A percentile compares a stretch with the other conserved stretches of the same genome.
Evolutionary conservation across 2,888 invertebrate species (phyloP).

Genomic region (Cryptus viduatorius): DNA sequence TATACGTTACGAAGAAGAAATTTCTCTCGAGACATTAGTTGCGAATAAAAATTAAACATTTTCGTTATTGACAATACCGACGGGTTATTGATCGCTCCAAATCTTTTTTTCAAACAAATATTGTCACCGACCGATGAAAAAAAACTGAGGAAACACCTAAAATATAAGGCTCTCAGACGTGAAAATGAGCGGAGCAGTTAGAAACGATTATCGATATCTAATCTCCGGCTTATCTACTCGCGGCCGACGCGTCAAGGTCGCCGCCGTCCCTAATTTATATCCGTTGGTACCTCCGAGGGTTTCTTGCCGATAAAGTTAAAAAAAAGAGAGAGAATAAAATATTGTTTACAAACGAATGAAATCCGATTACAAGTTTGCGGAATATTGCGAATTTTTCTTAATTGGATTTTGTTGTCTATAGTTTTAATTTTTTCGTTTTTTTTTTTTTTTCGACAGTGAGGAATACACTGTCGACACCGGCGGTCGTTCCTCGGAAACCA

Average conservation of each 20-base stretch:
- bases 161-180: neutral
- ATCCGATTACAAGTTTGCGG: too few species aligned
- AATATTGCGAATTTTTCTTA: neutral
- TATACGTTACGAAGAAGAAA: neutral
- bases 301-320: neutral
- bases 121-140: neutral
- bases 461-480: conserved; percentile 43
- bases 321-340: neutral
- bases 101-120: neutral
- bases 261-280: conserved; percentile 15
- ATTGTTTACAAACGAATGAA: too few species aligned
- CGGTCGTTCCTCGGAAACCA: neutral
- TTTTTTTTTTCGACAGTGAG: conserved; percentile 56
- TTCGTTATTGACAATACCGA: too few species aligned
- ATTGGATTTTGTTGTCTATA: neutral
- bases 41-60: neutral
- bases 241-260: conserved; percentile 48
- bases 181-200: conserved; percentile 4
- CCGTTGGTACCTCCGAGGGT: neutral
- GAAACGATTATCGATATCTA: conserved; percentile 58
- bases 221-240: conserved; percentile 58
- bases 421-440: neutral
- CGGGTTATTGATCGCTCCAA: neutral
- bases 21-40: too few species aligned
- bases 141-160: neutral